Evolutionary conservation across 2,113 vertebrate genomes (phyloP), one percentile per base, ranked within the genome.

Genomic region (Crotalus horridus): DNA sequence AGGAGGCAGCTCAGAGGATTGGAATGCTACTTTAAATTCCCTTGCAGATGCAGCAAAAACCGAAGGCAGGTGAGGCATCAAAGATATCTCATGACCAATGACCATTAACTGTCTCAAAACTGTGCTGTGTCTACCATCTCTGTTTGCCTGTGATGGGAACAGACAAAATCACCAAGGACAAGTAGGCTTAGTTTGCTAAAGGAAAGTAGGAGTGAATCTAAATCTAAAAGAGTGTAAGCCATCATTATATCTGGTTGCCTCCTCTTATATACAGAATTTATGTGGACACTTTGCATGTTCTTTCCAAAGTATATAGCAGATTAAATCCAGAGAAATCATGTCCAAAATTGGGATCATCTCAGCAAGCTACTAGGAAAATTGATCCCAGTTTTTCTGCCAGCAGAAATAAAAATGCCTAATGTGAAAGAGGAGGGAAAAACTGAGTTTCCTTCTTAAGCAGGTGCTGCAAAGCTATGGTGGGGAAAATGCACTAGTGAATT

Each of bases 391-490:
- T 97, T 96, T 95, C 94, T 95, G 97, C 98, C 97, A 98, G 96
- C 96, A 96, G 97, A 98, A 97, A 96, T 98, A 97, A 97, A 98
- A 96, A 97, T 98, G 97, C 96, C 97, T 94, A 81, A 93, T 96
- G 94, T 93, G 95, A 97, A 3, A 10, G n/a, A 94, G 91, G 81
- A 95, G 92, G 90, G 87, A 87, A 96, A 94, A 87, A 81, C 96
- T 95, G 96, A 54, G 93, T 97, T 94, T 96, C 95, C 96, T 97
- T 96, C 95, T 93, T 94, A 92, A 98, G 97, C 98, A 98, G 97
- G 97, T 98, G 97, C 61, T 96, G 94, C 94, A 87, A 96, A 94
- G 93, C 94, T 95, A 88, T 95, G 94, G 89, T 96, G 95, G 95
- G 96, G 96, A 97, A 94, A 91, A 97, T 97, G 97, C 96, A 97